Conservation (phyloP, 2,797 vertebrate species). For the Buphagus erythrorhynchus region DNA sequence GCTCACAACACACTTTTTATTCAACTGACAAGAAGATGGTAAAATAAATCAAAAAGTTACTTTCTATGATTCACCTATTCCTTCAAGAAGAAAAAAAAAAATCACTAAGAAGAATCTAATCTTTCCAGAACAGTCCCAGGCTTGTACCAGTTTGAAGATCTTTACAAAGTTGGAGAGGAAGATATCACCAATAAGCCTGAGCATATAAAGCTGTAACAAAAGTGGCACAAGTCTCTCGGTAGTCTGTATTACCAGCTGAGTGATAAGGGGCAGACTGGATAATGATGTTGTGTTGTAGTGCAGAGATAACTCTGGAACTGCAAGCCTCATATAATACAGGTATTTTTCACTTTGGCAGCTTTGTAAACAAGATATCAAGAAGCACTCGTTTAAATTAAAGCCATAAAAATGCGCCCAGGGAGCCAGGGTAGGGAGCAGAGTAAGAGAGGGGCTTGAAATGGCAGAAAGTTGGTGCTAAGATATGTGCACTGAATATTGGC, state of each 20-base stretch:
- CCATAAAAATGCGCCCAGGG: constrained; percentile 62
- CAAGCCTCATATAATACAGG: constrained; percentile 83
- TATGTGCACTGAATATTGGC: constrained; percentile 1
- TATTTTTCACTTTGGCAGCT: constrained; percentile 89
- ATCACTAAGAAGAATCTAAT: constrained; percentile 69
- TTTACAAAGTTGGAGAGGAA: constrained; percentile 59
- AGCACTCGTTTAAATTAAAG: constrained; percentile 81
- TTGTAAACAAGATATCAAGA: constrained; percentile 87
- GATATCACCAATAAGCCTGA: constrained; percentile 62
- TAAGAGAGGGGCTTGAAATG: not conserved
- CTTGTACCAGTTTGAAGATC: constrained; percentile 55
- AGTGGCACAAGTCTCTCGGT: constrained; percentile 67
- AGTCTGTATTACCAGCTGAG: constrained; percentile 70
- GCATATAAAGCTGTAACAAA: constrained; percentile 46
- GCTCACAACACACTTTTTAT: constrained; percentile 50
- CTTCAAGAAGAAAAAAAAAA: constrained; percentile 35
- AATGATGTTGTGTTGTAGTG: constrained; percentile 82
- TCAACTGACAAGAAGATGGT: constrained; percentile 64
- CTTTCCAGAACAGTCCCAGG: constrained; percentile 60
- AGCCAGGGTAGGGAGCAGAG: not conserved
- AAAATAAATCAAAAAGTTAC: constrained; percentile 77
- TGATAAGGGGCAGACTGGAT: constrained; percentile 83
- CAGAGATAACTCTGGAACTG: constrained; percentile 82
- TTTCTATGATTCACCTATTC: constrained; percentile 63
- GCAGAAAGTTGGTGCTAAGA: not conserved